A percentile compares a stretch with the other conserved stretches of the same genome.
phyloP scores from a whole-genome alignment of 2,113 vertebrate genomes.

The Eptesicus fuscus region DNA sequence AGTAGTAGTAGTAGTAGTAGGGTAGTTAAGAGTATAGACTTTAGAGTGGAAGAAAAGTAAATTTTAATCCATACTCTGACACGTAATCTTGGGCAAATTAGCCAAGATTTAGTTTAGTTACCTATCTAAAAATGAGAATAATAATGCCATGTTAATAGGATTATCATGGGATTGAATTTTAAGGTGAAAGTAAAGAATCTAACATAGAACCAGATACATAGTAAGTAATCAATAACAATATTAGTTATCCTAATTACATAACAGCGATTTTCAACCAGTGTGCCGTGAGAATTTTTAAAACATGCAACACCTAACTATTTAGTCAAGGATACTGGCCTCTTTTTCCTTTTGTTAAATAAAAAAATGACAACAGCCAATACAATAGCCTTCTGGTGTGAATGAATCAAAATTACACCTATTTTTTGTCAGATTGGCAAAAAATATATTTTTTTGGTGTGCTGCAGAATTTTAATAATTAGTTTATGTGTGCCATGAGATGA shows the following conservation, averaged over 20 bases:
- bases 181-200: background rate
- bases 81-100: background rate
- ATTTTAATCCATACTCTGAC: background rate
- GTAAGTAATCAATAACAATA: background rate
- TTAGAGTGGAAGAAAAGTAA: background rate
- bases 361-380: background rate
- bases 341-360: background rate
- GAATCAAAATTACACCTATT: background rate
- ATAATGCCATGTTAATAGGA: background rate
- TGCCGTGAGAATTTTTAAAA: background rate
- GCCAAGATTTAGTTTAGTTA: background rate
- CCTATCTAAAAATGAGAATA: background rate
- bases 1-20: background rate
- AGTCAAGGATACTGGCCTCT: background rate
- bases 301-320: background rate
- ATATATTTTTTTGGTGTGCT: background rate
- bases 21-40: background rate
- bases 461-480: background rate
- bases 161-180: background rate
- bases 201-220: background rate
- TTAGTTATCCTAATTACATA: background rate
- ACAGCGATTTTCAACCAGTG: background rate
- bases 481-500: background rate
- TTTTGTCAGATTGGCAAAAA: background rate
- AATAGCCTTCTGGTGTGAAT: background rate